Base-by-base conservation (phyloP, 2,113 vertebrate genomes). In the Zosterops hypoxanthus region DNA sequence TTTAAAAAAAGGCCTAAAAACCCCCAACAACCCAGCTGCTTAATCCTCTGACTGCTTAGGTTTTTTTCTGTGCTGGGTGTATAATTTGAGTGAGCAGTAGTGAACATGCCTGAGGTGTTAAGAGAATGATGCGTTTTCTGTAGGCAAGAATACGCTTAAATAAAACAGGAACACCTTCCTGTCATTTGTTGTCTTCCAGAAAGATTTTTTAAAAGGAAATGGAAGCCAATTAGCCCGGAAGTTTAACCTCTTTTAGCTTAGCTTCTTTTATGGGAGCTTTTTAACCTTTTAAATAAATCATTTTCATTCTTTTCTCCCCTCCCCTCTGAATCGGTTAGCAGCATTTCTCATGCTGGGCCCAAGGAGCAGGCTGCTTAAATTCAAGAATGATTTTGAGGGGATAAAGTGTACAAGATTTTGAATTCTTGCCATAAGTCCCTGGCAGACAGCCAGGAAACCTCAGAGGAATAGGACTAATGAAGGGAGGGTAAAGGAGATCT, bases 401-500 rank as follows among this genome's bases (percentile, higher is more conserved):
- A 98, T 98, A 98, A 98, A 98, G 96, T 98, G 97, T 98, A 98
- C 97, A 97, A 98, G 97, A 98, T 98, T 98, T 98, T 98, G 97
- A 98, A 98, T 98, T 98, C 98, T 97, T 98, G 98, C 98, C 98
- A 98, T 98, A 98, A 98, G 95, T 98, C 97, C 88, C 97, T 98
- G 98, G 98, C 98, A 98, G 98, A 64, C 97, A 96, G 98, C 98
- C 98, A 98, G 96, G 94, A 96, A 98, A 96, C 97, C 98, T 98
- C 98, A 93, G 97, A 97, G 98, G 98, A 98, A 98, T 98, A 98
- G 96, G 98, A 96, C 98, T 98, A 98, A 98, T 98, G 98, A 99
- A 98, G 98, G 98, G 97, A 98, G 98, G 98, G 98, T 98, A 98
- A 98, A 97, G 98, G 98, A 98, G 97, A 98, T 97, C 97, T 96